phyloP scores from a whole-genome alignment of 2,113 vertebrate species.

The Tetrax tetrax region DNA sequence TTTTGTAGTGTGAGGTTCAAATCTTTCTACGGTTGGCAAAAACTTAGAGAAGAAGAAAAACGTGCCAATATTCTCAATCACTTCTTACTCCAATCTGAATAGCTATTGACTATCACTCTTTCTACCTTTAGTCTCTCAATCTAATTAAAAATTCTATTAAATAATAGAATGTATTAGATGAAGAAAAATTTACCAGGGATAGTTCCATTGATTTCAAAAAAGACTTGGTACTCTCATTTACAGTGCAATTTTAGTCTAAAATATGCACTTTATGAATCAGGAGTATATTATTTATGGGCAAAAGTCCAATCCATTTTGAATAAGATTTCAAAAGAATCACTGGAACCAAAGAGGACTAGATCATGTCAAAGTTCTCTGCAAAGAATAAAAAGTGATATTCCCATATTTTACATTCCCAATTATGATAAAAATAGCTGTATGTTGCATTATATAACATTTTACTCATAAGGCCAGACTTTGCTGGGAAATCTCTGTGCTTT shows the following conservation, averaged over 20 bases:
- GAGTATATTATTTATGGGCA: neutral
- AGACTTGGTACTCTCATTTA: neutral
- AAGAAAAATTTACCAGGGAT: neutral
- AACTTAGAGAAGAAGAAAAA: neutral
- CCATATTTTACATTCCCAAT: neutral
- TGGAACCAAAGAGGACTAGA: neutral
- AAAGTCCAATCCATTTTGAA: neutral
- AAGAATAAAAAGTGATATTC: neutral
- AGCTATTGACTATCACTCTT: neutral
- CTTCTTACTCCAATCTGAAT: neutral
- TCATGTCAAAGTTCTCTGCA: neutral
- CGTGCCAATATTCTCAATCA: neutral
- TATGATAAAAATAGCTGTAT: neutral
- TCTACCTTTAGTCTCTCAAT: neutral
- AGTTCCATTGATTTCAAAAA: neutral
- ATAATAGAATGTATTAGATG: neutral
- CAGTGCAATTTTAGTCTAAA: neutral
- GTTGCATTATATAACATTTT: neutral
- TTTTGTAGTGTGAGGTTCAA: neutral
- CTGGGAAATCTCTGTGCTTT: neutral
- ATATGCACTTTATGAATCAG: neutral
- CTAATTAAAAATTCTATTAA: neutral
- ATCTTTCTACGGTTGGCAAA: neutral
- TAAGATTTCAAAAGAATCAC: neutral
- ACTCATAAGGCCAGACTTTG: neutral